Evolutionary conservation across 2,888 invertebrate species (phyloP), one percentile per base, ranked within the genome.

Genomic region (Myathropa florea): DNA sequence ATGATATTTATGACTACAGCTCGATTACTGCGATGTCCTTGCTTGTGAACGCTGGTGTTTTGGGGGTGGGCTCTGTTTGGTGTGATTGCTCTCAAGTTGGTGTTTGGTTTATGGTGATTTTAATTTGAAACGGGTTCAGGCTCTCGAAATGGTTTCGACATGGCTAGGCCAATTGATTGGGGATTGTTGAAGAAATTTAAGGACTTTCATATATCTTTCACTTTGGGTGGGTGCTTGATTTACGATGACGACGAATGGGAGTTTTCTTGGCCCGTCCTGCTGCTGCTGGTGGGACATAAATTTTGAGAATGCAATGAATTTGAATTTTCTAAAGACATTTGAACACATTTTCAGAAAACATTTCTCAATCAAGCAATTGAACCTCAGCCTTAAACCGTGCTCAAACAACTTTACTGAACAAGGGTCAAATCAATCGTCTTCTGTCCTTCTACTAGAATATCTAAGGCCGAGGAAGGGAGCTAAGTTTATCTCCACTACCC

Each of bases 31-130:
- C 75, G 75, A 86, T 83, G 83, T 86, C 83, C 71, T 83, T 83
- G 86, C 83, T 81, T 76, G 46, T 75, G 39, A 71, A 53, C 55
- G 64, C 23, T 24, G 33, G 28, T 46, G n/a, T n/a, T 18, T 6
- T 3, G 26, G 23, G 72, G 53, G 60, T 72, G 39, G 39, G 3
- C 18, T 18, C 18, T 53, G 21, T 59, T 46, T 3, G 73, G 53
- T 53, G 78, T 73, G 82, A 82, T 86, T 73, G 85, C 72, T 68
- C 64, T 76, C 71, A 68, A 80, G 77, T 77, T 59, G 75, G 79
- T 78, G 75, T 86, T 86, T 82, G 86, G 78, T 83, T 86, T 86
- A 83, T 86, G 71, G 78, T 75, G 86, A 86, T 75, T 86, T 86
- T 86, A 83, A 86, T 86, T 86, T 65, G 73, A 71, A 75, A 75